phyloP scores from a whole-genome alignment of 2,888 invertebrate species.

The Pachycephus smyrnensis region DNA sequence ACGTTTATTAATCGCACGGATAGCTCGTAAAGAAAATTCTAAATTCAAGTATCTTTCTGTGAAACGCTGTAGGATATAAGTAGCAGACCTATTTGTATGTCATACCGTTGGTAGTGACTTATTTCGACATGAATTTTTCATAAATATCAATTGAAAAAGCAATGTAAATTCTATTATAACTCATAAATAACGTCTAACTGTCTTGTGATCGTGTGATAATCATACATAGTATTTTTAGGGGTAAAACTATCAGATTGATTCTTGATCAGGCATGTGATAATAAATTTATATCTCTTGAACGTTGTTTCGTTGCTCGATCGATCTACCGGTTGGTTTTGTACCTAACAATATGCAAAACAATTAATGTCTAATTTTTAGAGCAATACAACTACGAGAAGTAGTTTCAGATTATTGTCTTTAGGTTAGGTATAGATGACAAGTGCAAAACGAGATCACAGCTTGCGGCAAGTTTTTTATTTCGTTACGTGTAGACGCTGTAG shows the following conservation, averaged over 20 bases:
- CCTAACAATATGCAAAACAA: conserved; percentile 23
- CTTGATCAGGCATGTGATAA: conserved; percentile 32
- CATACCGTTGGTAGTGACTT: neutral
- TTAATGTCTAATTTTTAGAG: neutral
- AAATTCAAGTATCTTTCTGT: neutral
- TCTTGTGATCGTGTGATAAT: conserved; percentile 47
- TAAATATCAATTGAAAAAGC: conserved; percentile 42
- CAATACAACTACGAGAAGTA: neutral
- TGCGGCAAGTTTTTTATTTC: neutral
- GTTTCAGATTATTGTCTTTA: neutral
- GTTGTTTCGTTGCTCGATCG: conserved; percentile 11
- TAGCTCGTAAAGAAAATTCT: neutral
- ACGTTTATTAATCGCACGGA: too few species aligned
- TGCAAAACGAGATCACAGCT: neutral
- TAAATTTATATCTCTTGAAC: conserved; percentile 19
- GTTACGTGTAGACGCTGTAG: neutral
- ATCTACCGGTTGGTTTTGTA: conserved; percentile 29
- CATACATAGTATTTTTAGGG: conserved; percentile 41
- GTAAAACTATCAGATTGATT: conserved; percentile 17
- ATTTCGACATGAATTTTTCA: conserved; percentile 17
- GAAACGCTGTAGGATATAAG: neutral
- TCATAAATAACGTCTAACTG: conserved; percentile 9
- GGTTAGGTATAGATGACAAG: neutral
- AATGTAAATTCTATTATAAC: conserved; percentile 39
- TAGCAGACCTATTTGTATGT: conserved; percentile 11